phyloP scores from a whole-genome alignment of 2,797 vertebrate genomes.

The Cirrhinus mrigala region DNA sequence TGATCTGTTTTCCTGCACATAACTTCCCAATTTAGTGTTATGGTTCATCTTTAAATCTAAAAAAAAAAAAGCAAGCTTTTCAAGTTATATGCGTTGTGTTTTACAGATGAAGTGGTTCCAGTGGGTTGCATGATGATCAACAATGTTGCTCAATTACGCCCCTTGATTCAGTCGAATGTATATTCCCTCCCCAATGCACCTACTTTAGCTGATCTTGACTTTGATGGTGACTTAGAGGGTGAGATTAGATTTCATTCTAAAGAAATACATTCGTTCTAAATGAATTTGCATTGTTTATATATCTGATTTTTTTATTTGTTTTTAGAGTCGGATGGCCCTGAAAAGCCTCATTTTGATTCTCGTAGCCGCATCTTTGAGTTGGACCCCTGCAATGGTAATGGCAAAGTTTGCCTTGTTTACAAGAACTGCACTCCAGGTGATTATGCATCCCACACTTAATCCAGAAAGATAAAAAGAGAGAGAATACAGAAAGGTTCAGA shows the following conservation, averaged over 20 bases:
- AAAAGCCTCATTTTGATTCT: constrained; percentile 89
- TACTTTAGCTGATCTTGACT: constrained; percentile 90
- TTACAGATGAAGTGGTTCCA: constrained; percentile 86
- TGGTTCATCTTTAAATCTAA: background rate
- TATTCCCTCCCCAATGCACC: constrained; percentile 90
- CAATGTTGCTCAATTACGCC: constrained; percentile 83
- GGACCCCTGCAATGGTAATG: constrained; percentile 90
- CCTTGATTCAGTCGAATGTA: constrained; percentile 83
- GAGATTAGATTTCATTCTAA: constrained; percentile 21
- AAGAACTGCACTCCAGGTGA: constrained; percentile 88
- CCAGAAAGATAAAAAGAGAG: background rate
- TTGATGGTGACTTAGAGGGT: constrained; percentile 81
- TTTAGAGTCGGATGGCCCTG: constrained; percentile 73
- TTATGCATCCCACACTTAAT: background rate
- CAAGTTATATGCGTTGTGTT: constrained; percentile 43
- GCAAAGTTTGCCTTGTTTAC: constrained; percentile 96
- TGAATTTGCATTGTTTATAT: background rate
- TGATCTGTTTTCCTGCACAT: background rate
- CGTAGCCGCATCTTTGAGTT: constrained; percentile 91
- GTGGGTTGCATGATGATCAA: constrained; percentile 93
- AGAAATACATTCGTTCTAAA: no score
- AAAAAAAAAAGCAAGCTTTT: background rate
- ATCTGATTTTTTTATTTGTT: background rate
- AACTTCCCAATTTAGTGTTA: background rate
- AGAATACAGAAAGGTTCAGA: background rate